Evolutionary conservation across 2,113 vertebrate species (phyloP), one percentile per base, ranked within the genome.

Genomic region (Pao palembangensis): DNA sequence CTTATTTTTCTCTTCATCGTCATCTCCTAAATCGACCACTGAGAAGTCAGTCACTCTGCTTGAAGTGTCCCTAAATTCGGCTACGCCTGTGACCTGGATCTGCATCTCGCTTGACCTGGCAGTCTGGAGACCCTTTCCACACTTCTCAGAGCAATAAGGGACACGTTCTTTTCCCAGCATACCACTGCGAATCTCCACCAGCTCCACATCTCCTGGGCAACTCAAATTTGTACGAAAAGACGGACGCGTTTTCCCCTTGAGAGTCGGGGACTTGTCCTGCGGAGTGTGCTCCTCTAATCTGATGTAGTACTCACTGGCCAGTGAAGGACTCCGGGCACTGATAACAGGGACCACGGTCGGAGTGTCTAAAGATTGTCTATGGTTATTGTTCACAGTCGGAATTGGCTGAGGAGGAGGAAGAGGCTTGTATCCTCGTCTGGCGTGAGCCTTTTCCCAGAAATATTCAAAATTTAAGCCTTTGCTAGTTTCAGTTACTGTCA

Each of bases 381-480:
- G 92, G 59, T 91, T 87, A 56, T 91, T 88, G 73, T 87, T 88
- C 41, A 88, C 75, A 2, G 85, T 80, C 17, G 92, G 88, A 78
- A 92, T 71, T 76, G 92, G 12, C 83, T 92, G 73, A 79, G 92
- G 90, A 66, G 53, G 91, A 73, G 52, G 92, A 17, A 91, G 90
- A 28, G 89, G 88, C 73, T 91, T 91, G 73, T 92, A 93, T 23
- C 92, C 92, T 59, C 91, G 88, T 31, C 93, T 93, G 12, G 92
- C 88, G 17, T 94, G 88, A 15, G 94, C 93, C 77, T 94, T 94
- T 76, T 96, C 94, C 94, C 94, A 96, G 79, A 95, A 92, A 87
- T 94, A 96, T 75, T 96, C 94, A 65, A 96, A 95, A 82, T 94
- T 95, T 81, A 96, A 91, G 14, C 94, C 94, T 51, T 92, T 93